These are phyloP conservation scores for Neogobius melanostomus DNA, from an alignment of 2,113 vertebrate genomes.

Conservation along the genomic window DNA sequence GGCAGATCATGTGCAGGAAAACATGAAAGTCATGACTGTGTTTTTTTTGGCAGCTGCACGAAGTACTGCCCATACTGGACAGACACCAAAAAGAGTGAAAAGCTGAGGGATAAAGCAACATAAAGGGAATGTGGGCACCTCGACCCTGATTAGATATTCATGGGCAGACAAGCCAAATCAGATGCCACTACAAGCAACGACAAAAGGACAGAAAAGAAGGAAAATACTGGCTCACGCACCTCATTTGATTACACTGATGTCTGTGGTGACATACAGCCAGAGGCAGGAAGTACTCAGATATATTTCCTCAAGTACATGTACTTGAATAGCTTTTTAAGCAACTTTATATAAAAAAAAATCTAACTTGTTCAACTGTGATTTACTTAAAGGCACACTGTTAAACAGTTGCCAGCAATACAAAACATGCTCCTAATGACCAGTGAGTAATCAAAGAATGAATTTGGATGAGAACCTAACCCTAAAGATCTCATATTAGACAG, in stretches of 20 bases:
- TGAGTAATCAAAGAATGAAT: too few relatives aligned
- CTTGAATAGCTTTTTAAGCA: background rate
- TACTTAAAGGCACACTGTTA: too few relatives aligned
- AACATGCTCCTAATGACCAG: too few relatives aligned
- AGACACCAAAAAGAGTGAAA: conserved; percentile 20
- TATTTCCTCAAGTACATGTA: too few relatives aligned
- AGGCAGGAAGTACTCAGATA: too few relatives aligned
- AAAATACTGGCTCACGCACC: conserved; percentile 35
- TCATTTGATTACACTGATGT: conserved; percentile 39
- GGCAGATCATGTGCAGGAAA: background rate
- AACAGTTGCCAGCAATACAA: too few relatives aligned
- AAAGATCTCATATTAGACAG: too few relatives aligned
- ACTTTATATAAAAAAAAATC: background rate
- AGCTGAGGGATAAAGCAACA: conserved; percentile 23
- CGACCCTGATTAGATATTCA: conserved; percentile 65
- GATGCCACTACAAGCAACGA: conserved; percentile 41
- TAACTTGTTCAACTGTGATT: too few relatives aligned
- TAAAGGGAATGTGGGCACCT: conserved; percentile 42
- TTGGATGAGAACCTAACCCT: too few relatives aligned
- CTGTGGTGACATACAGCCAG: conserved; percentile 5
- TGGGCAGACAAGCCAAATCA: conserved; percentile 63
- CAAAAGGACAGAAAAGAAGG: conserved; percentile 43
- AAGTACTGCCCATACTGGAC: conserved; percentile 7
- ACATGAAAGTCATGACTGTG: conserved; percentile 13
- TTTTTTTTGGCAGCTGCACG: conserved; percentile 17